Evolutionary conservation across 2,113 vertebrate species (phyloP).

Genomic region (Uria lomvia): DNA sequence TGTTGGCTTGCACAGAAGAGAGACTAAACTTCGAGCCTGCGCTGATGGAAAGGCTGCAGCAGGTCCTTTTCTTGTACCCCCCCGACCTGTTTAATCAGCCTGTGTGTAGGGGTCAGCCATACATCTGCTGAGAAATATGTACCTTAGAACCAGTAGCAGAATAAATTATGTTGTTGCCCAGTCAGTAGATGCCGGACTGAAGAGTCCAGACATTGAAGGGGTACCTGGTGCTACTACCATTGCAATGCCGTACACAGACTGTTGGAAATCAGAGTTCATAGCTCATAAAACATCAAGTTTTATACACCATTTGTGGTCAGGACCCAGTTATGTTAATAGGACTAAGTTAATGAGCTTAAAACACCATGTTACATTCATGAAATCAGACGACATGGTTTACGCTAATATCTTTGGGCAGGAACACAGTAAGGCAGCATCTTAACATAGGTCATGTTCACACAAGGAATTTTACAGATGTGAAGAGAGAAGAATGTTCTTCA

Average conservation of each 20-base stretch:
- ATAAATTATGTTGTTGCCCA: neutral
- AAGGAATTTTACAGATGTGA: neutral
- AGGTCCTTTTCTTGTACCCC: neutral
- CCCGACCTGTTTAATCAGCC: neutral
- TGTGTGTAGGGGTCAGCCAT: neutral
- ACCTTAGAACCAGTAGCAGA: neutral
- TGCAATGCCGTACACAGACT: neutral
- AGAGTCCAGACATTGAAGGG: neutral
- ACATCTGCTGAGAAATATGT: neutral
- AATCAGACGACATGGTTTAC: neutral
- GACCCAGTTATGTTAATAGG: neutral
- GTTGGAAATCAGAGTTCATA: neutral
- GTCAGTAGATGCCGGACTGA: neutral
- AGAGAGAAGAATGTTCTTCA: neutral
- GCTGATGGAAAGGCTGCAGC: neutral
- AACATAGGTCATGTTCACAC: neutral
- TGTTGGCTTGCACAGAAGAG: neutral
- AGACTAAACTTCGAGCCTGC: neutral
- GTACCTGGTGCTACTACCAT: neutral
- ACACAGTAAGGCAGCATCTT: neutral
- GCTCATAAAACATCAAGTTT: neutral
- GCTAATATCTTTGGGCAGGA: neutral
- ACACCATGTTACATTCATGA: neutral
- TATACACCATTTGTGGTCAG: neutral
- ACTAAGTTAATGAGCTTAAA: neutral